Percentiles rank a stretch among this genome's conserved stretches.
Conservation (phyloP, 53 echinoderm and acorn worm genomes). For the Holothuria leucospilota region DNA sequence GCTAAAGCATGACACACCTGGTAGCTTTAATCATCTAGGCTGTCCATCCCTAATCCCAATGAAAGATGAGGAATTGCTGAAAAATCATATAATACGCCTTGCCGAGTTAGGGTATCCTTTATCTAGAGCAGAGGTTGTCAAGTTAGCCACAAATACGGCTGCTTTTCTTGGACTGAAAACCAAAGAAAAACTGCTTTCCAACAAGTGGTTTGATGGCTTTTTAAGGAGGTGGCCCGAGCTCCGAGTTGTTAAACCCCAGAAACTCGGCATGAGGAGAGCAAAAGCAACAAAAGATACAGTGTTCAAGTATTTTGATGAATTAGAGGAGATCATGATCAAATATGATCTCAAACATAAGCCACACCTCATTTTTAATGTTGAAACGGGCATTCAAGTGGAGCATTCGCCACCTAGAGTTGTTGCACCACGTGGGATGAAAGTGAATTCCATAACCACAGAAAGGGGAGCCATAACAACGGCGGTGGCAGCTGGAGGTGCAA, state of each 20-base stretch:
- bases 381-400: conserved; percentile 16
- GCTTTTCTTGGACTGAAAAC: no score
- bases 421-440: neutral
- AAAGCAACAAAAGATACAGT: conserved; percentile 13
- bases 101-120: no score
- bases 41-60: no score
- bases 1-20: no score
- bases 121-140: no score
- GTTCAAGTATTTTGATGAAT: no score
- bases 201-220: neutral
- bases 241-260: conserved; percentile 4
- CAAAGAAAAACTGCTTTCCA: no score
- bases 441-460: neutral
- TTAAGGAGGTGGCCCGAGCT: no score
- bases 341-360: conserved; percentile 26
- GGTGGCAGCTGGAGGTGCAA: neutral
- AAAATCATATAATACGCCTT: no score
- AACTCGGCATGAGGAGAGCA: conserved; percentile 5
- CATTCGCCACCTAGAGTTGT: conserved; percentile 31
- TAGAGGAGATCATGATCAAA: neutral
- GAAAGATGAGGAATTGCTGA: no score
- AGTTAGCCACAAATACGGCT: no score
- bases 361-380: conserved; percentile 10
- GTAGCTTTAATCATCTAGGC: no score
- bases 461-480: conserved; percentile 13